A percentile compares a stretch with the other conserved stretches of the same genome.
Evolutionary conservation across 2,888 invertebrate species (phyloP).

Genomic region (Amiota minor): DNA sequence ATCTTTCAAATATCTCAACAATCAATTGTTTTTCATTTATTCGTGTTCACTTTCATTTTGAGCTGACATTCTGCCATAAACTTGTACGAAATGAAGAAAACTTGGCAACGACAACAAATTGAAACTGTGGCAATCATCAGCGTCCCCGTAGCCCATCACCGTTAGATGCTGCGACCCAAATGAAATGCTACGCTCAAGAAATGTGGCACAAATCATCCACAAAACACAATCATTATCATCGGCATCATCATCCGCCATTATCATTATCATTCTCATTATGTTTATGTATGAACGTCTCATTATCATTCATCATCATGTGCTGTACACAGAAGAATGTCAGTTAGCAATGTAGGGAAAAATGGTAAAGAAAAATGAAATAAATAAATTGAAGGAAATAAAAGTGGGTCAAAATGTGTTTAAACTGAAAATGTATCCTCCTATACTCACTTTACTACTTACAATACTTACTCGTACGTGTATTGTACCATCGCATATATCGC

Average conservation of each 20-base stretch:
- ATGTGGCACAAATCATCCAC: constrained; percentile 23
- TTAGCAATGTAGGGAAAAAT: neutral
- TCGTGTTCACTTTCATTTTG: constrained; percentile 21
- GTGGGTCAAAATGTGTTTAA: constrained; percentile 20
- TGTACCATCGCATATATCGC: too few relatives aligned
- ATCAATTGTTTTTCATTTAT: neutral
- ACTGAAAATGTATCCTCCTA: neutral
- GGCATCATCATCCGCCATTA: neutral
- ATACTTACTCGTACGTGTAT: too few relatives aligned
- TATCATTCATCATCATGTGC: constrained; percentile 28
- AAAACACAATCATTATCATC: neutral
- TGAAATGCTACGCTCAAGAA: constrained; percentile 23
- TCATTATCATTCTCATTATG: neutral
- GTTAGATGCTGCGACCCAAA: constrained; percentile 17
- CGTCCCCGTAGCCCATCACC: neutral
- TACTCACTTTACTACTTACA: too few relatives aligned
- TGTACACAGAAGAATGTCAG: constrained; percentile 2
- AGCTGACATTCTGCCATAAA: constrained; percentile 27
- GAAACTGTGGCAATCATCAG: neutral
- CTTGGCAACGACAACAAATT: constrained; percentile 13
- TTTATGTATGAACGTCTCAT: neutral
- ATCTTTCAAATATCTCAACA: too few relatives aligned
- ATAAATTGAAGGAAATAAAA: constrained; percentile 1
- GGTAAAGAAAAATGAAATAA: constrained; percentile 7
- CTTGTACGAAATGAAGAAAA: constrained; percentile 8